phyloP scores from a whole-genome alignment of 1,140 invertebrate genomes.

The Phymastichus coffea region DNA sequence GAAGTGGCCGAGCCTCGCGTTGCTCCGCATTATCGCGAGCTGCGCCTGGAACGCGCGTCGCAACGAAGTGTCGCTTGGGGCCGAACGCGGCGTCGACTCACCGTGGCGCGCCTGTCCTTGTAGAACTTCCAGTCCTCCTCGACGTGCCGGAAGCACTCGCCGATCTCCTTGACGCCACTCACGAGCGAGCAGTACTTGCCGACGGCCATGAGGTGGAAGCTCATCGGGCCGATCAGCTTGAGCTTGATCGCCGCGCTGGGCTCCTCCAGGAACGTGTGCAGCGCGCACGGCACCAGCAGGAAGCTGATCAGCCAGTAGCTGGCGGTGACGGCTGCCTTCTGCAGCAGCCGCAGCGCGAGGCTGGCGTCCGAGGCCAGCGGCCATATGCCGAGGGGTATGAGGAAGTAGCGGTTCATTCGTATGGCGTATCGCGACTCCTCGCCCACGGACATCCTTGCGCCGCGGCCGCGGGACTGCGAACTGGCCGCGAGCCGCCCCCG shows the following conservation, averaged over 20 bases:
- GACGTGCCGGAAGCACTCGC: conserved; percentile 34
- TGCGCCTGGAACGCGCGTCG: too few relatives aligned
- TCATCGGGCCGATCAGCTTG: conserved; percentile 41
- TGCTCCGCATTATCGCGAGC: conserved; percentile 28
- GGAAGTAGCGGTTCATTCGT: conserved; percentile 26
- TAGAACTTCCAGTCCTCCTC: conserved; percentile 40
- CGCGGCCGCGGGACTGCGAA: too few relatives aligned
- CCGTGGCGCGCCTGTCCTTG: not conserved
- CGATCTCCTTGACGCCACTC: conserved; percentile 29
- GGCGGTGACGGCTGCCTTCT: conserved; percentile 12
- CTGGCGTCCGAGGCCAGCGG: conserved; percentile 15
- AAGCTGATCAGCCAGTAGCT: conserved; percentile 32
- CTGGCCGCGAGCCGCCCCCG: too few relatives aligned
- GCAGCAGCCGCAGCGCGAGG: conserved; percentile 7
- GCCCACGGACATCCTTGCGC: too few relatives aligned
- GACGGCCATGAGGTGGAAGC: conserved; percentile 42
- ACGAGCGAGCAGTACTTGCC: conserved; percentile 40
- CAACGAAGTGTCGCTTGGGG: too few relatives aligned
- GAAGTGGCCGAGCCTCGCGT: conserved; percentile 34
- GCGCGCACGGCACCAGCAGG: conserved; percentile 31
- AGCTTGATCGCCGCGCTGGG: conserved; percentile 33
- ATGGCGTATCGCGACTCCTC: not conserved
- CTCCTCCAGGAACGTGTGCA: conserved; percentile 36
- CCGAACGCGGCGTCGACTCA: not conserved
- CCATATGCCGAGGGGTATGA: conserved; percentile 36